Evolutionary conservation across 1,140 invertebrate species (phyloP), one percentile per base, ranked within the genome.

Genomic region (Neuroterus valhalla): DNA sequence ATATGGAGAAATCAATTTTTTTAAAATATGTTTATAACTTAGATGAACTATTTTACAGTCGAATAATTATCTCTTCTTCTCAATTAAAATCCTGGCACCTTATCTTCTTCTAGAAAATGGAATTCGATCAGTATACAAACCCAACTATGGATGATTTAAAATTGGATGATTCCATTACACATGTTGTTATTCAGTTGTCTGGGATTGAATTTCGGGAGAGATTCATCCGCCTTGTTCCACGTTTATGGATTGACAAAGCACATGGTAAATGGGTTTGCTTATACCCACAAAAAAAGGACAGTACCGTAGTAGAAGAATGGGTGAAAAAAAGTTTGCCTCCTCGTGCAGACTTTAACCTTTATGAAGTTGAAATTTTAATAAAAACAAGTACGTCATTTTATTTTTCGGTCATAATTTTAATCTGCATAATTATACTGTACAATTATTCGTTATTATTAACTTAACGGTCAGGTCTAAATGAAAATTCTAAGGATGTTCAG

Each of bases 241-340:
- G 55, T 62, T 62, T 26, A 62, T 62, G 55, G 26, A 23, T 62
- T 14, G 55, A 23, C 14, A 62, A 62, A 38, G 31, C 55, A 15
- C 12, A 38, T 15, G 55, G 31, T n/a, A 31, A 62, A 31, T 62
- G 55, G 55, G 23, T 62, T 31, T 62, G 55, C 12, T 62, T 62
- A 15, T 62, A 38, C n/a, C 55, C 55, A 31, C 55, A 23, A 62
- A 62, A 62, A 62, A 62, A 62, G n/a, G 55, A 62, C 31, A 62
- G 15, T 26, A 12, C 55, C 8, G 23, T 31, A 10, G 23, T 26
- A 15, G 55, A 38, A 14, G 8, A 4, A 31, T 31, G 26, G 55
- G 55, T 62, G 15, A 62, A 62, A 6, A 15, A 31, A 14, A 62
- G 55, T 38, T 14, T 62, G 26, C 55, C 55, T 31, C 55, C 55